Base-by-base conservation (phyloP, 2,797 vertebrate genomes). In the Spinibarbus caldwelli region DNA sequence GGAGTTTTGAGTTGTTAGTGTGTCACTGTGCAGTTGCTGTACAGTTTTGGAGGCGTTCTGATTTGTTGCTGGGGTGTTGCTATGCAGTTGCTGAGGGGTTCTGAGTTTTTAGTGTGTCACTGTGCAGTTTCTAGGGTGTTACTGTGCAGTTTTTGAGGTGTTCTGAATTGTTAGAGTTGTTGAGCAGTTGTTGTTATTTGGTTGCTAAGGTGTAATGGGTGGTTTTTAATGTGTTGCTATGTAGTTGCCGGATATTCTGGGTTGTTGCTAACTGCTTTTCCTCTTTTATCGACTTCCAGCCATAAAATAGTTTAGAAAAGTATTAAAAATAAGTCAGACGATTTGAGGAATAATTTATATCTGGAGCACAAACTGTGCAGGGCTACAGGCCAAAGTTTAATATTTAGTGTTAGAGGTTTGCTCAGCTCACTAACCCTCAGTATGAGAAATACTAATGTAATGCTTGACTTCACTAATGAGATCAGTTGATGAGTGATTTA, bases 281-380 rank as follows among this genome's bases (percentile, higher is more conserved):
- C 10, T 41, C 36, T n/a, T 70, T 41, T n/a, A 14, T 26, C 15
- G 0, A 59, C 15, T 78, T n/a, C 34, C 3, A 59, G 23, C 8
- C 21, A 41, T 77, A 38, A 57, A 62, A 76, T 38, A 9, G 54
- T 78, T 43, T 19, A 62, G 21, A 77, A 77, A 77, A 38, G 73
- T 29, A 43, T 7, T 43, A 19, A 10, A 62, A 62, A 11, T 6
- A 43, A 78, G 54, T n/a, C 36, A 43, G n/a, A 78, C 29, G 15
- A 41, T 59, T 41, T 78, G 21, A 38, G 49, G 21, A 77, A 57
- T 77, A 17, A 43, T 38, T 38, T 10, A 57, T 21, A 15, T 29
- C 15, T 43, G 15, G 15, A 78, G 54, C 2, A 9, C 54, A 43
- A 78, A 62, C 9, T 9, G 23, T 6, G 36, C 52, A 29, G 23